Evolutionary conservation across 1,140 invertebrate genomes (phyloP), one percentile per base, ranked within the genome.

Genomic region (Euura lappo): DNA sequence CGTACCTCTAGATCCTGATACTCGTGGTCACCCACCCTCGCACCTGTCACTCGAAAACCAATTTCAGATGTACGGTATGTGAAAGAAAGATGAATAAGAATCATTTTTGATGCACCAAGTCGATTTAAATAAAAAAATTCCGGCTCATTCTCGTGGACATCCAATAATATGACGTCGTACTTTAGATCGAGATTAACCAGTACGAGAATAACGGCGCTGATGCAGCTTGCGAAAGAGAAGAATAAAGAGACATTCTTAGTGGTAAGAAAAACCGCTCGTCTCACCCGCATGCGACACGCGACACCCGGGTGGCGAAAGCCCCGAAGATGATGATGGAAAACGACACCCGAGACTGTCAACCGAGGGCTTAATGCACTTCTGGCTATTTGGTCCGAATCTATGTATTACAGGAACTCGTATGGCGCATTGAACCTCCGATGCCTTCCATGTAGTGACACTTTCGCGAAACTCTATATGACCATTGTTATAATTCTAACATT

Each of bases 301-400:
- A 60, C 51, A 60, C 51, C 51, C 51, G 51, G 51, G 51, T 11
- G 51, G 51, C 51, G 51, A 60, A n/a, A n/a, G 51, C 13, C 51
- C 51, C 13, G 51, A 6, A 60, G 51, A 60, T n/a, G 51, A 60
- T n/a, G 51, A 60, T n/a, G 8, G 13, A 8, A 60, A 60, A 4
- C 13, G 51, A 60, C 51, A 60, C 13, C 51, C 51, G 51, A 60
- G 51, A 60, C 51, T 60, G 71, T 72, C 68, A 11, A 72, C 28
- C 28, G 28, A 28, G 28, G 28, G 28, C 51, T 6, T n/a, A 60
- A 60, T 60, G 8, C 47, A 7, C 47, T 6, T 7, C 6, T 7
- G 11, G 47, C 6, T 11, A 6, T 51, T 51, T 51, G 6, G 47
- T 60, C 13, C 3, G 51, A 60, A 60, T 60, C 51, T 28, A 28